Base-by-base conservation (phyloP, 2,113 vertebrate species). In the Sylvietta virens region DNA sequence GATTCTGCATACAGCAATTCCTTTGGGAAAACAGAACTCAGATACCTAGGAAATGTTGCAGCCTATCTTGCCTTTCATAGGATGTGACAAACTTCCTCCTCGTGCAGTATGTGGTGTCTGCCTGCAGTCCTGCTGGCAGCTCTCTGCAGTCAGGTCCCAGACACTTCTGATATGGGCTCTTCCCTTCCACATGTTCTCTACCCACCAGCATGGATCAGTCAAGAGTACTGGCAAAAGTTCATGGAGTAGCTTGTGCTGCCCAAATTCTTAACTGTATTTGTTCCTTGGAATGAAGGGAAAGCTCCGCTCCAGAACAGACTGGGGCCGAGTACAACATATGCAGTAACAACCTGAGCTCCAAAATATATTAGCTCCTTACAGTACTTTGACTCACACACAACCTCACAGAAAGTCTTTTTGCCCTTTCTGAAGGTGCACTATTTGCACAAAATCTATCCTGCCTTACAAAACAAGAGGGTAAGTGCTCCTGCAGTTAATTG, bases 81-180 rank as follows among this genome's bases (percentile, higher is more conserved):
- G 92, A 94, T 88, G 35, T 94, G 93, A 92, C 71, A 70, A 33
- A 51, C 64, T 97, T 96, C 94, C 85, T 93, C n/a, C 60, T 33
- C 7, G 10, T 4, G 4, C 33, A 12, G 67, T 24, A 13, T 1
- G 0, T 66, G 64, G 18, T 37, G 57, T n/a, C 54, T 82, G 78
- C 51, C 50, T 35, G 79, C 9, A 9, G 31, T 48, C 73, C 70
- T 74, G 80, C 73, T 84, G 89, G 69, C 76, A 13, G 3, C 30
- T 60, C 48, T 28, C 31, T 2, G 6, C 65, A 72, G 28, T 45
- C 74, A 80, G 64, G 40, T 47, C 45, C 62, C 93, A 80, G 84
- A 70, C 74, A 5, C 14, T n/a, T 33, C 44, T 70, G 64, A 71
- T 71, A 73, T 0, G 10, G 31, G 14, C 79, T 44, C 26, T 70